Percentiles rank a stretch among this genome's conserved stretches.
These are phyloP conservation scores for Passer domesticus DNA, from an alignment of 2,113 vertebrate genomes.

Conservation along the genomic window DNA sequence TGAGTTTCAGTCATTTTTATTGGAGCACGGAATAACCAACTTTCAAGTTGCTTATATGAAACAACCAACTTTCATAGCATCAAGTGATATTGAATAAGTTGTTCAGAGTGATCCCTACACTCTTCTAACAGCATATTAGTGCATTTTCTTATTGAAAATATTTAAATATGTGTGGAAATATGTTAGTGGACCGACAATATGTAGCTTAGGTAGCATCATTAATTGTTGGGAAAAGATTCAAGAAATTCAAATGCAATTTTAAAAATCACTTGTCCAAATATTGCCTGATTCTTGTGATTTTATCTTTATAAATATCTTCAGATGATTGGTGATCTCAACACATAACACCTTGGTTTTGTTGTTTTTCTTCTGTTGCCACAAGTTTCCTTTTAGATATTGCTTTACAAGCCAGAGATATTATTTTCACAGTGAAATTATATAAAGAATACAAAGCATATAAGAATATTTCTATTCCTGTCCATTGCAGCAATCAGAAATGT, in stretches of 20 bases:
- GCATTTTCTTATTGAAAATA: neutral
- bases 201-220: neutral
- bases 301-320: neutral
- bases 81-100: neutral
- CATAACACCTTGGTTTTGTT: fast-evolving
- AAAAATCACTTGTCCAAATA: neutral
- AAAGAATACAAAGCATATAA: neutral
- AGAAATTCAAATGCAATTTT: neutral
- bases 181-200: fast-evolving
- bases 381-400: neutral
- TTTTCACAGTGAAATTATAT: neutral
- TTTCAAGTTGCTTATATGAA: neutral
- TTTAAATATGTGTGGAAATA: neutral
- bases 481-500: neutral
- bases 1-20: neutral
- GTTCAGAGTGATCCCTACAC: neutral
- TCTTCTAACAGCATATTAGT: neutral
- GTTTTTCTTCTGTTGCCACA: neutral
- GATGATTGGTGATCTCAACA: neutral
- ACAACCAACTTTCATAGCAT: neutral
- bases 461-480: neutral
- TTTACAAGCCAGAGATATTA: neutral
- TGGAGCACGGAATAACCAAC: neutral
- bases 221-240: neutral
- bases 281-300: fast-evolving